Percentiles rank a stretch among this genome's conserved stretches.
phyloP scores from a whole-genome alignment of 1,140 invertebrate species.

The Tigriopus japonicus region DNA sequence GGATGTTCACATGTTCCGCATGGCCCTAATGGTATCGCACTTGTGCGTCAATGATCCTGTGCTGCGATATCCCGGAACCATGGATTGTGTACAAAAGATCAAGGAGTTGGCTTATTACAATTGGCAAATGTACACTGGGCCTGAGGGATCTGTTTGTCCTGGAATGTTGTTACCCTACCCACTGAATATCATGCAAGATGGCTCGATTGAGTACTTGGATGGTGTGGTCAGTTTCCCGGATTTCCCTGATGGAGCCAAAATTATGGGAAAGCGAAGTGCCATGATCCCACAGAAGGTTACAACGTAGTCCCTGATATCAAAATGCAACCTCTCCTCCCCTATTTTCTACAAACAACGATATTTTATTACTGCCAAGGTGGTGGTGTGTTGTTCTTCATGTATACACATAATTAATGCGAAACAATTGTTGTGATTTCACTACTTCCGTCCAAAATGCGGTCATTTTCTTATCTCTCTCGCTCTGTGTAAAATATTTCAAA shows the following conservation, averaged over 20 bases:
- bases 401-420: too few relatives aligned
- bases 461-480: too few relatives aligned
- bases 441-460: too few relatives aligned
- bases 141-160: not conserved
- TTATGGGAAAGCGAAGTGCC: constrained; percentile 2
- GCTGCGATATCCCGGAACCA: not conserved
- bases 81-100: constrained; percentile 1
- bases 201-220: not conserved
- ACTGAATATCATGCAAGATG: not conserved
- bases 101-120: not conserved
- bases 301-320: not conserved
- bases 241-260: not conserved
- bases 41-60: not conserved
- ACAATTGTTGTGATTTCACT: too few relatives aligned
- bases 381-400: too few relatives aligned
- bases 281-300: constrained; percentile 6
- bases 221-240: not conserved
- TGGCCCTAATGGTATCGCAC: constrained; percentile 18
- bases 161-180: not conserved
- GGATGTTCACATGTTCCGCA: constrained; percentile 18
- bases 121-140: not conserved
- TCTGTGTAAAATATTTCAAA: too few relatives aligned
- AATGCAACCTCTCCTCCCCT: too few relatives aligned
- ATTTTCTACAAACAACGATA: too few relatives aligned
- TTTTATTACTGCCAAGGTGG: too few relatives aligned